Conservation (phyloP, 2,113 vertebrate species). For the Mus spicilegus region DNA sequence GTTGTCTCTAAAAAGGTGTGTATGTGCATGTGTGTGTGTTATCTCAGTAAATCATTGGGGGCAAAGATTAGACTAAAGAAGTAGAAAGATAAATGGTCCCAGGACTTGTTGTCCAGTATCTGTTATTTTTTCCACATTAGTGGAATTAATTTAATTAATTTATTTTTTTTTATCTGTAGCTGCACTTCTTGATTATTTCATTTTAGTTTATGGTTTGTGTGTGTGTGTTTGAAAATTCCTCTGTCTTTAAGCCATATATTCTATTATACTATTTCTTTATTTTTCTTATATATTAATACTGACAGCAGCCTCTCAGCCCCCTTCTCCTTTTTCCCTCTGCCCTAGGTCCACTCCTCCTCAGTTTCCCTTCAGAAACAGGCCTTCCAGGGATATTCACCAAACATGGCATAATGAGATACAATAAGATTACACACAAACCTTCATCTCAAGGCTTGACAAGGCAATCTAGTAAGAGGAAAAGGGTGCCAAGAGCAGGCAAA, state of each 20-base stretch:
- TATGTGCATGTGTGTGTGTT: background rate
- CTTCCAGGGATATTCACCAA: background rate
- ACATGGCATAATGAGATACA: background rate
- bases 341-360: background rate
- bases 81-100: background rate
- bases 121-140: background rate
- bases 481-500: background rate
- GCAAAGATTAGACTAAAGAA: conserved; percentile 1
- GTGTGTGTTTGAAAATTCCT: conserved; percentile 13
- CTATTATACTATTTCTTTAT: background rate
- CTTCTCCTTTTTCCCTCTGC: too few species aligned
- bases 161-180: background rate
- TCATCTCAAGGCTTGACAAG: background rate
- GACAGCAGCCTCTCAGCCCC: background rate
- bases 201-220: conserved; percentile 27
- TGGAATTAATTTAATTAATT: background rate
- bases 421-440: background rate
- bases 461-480: background rate
- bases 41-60: background rate
- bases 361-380: background rate
- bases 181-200: background rate
- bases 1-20: background rate
- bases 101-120: background rate
- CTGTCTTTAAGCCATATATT: background rate
- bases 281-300: background rate